phyloP scores from a whole-genome alignment of 2,888 invertebrate species.

The Micoletzkya japonica region DNA sequence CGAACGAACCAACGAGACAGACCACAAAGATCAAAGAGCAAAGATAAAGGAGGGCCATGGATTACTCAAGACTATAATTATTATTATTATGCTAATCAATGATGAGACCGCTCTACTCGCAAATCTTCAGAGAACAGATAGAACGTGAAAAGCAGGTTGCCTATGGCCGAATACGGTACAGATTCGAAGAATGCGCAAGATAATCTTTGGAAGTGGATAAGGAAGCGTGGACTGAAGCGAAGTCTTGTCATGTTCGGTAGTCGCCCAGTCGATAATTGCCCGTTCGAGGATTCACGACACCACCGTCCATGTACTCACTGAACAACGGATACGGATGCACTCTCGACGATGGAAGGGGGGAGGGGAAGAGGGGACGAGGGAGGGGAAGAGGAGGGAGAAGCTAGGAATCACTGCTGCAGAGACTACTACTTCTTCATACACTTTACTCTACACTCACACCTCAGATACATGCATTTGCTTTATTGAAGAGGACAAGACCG shows the following conservation, averaged over 20 bases:
- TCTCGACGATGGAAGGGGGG: too few relatives aligned
- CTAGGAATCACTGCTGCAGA: not conserved
- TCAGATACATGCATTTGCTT: too few relatives aligned
- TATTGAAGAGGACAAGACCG: too few relatives aligned
- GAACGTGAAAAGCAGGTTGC: too few relatives aligned
- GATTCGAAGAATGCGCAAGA: too few relatives aligned
- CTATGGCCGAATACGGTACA: too few relatives aligned
- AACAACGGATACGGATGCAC: constrained; percentile 27
- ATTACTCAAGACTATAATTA: not conserved
- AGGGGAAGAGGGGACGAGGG: too few relatives aligned
- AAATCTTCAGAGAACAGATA: too few relatives aligned
- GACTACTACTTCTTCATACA: not conserved
- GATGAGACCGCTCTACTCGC: too few relatives aligned
- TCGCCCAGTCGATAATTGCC: constrained; percentile 19
- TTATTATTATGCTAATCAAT: too few relatives aligned
- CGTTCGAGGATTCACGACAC: constrained; percentile 19
- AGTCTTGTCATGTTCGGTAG: not conserved
- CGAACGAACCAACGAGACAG: not conserved
- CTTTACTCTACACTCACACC: not conserved
- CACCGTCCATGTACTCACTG: constrained; percentile 22
- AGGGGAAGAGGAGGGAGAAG: not conserved
- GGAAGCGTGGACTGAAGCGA: not conserved
- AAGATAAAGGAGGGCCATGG: not conserved
- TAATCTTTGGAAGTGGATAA: not conserved
- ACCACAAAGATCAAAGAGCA: not conserved